Evolutionary conservation across 1,140 invertebrate species (phyloP).

Genomic region (Lasioglossum baleicum): DNA sequence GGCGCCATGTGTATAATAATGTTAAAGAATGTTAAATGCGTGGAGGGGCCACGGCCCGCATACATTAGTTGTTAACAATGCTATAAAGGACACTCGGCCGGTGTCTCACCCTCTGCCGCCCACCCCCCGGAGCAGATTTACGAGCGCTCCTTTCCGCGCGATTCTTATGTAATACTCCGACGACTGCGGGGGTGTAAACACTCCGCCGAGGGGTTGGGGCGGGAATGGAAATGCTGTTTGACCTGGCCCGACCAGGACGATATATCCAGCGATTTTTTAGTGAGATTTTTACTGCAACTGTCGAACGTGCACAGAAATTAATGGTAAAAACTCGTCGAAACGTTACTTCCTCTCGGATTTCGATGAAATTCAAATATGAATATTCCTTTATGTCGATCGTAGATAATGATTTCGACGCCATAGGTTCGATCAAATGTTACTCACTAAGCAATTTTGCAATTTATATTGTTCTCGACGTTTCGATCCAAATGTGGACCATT

Average conservation of each 20-base stretch:
- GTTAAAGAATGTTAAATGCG: constrained; percentile 79
- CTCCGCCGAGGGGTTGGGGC: not conserved
- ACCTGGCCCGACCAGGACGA: not conserved
- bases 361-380: too few relatives aligned
- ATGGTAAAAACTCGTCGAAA: too few relatives aligned
- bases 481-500: too few relatives aligned
- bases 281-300: not conserved
- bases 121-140: constrained; percentile 67
- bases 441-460: too few relatives aligned
- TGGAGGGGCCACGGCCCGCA: constrained; percentile 70
- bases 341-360: too few relatives aligned
- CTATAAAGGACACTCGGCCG: constrained; percentile 79
- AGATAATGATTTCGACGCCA: too few relatives aligned
- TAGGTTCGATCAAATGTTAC: too few relatives aligned
- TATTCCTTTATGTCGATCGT: too few relatives aligned
- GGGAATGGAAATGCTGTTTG: constrained; percentile 38
- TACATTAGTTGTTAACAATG: constrained; percentile 81
- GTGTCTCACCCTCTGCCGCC: constrained; percentile 52
- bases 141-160: constrained; percentile 69
- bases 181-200: constrained; percentile 32
- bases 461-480: too few relatives aligned
- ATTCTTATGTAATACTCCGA: constrained; percentile 70
- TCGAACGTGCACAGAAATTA: too few relatives aligned
- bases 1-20: constrained; percentile 80
- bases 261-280: not conserved